Base-by-base conservation (phyloP, 2,797 vertebrate species). In the Labeo calbasu region DNA sequence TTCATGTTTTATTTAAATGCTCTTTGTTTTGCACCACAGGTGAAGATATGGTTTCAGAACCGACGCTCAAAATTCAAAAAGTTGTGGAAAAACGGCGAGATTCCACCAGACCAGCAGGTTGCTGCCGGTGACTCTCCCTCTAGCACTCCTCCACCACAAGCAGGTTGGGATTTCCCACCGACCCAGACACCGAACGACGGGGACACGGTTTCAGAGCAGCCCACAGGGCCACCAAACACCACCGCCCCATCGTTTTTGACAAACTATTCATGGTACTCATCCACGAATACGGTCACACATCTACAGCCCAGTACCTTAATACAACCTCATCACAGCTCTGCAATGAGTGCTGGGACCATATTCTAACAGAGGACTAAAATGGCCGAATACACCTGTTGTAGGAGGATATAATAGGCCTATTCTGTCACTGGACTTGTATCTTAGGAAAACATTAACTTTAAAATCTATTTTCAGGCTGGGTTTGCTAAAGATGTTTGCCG, bases 11-110 rank as follows among this genome's bases (percentile, higher is more conserved):
- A 76, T 21, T 68, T 71, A 79, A n/a, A 81, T 53, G 23, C 21
- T 40, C 28, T 10, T 46, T 75, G 69, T 10, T 46, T 51, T 61
- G 46, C 1, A 55, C 32, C 9, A 11, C 66, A 96, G 96, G 95
- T 96, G 87, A 96, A 96, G 90, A 96, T 96, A 89, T 96, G 96
- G 96, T 96, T 96, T 92, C 96, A 96, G 90, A 96, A 96, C 88
- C 95, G 96, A 36, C 92, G 96, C 32, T 96, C 96, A 65, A 96
- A 96, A 87, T 96, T 96, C 92, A 96, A 96, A 90, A 96, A 96
- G 89, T 94, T 96, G 93, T 96, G 96, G 96, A 96, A 96, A 85
- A 96, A 94, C 82, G 95, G 95, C 1, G 95, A 96, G 92, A 93
- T 96, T 70, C 95, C 96, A 0, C 88, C 94, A 0, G 95, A 96